Percentiles rank a stretch among this genome's conserved stretches.
These are phyloP conservation scores for Neolamprologus cancellatus DNA, from an alignment of 2,113 vertebrate genomes.

Conservation along the genomic window DNA sequence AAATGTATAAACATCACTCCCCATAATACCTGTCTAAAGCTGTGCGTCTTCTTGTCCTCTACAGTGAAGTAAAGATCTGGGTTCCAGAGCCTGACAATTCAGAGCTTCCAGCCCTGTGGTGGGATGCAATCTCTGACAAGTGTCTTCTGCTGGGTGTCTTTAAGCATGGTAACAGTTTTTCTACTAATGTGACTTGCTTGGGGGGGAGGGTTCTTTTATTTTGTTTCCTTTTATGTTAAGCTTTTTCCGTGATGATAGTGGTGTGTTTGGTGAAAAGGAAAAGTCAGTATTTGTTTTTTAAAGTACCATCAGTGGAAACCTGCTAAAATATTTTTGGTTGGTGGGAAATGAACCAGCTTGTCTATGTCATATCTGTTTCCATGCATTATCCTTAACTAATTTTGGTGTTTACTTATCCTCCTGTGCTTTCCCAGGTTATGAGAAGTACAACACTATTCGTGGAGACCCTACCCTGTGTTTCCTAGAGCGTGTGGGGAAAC, in stretches of 20 bases:
- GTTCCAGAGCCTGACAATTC: conserved; percentile 93
- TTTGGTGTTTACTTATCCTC: background rate
- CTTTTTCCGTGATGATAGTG: background rate
- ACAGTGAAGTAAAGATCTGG: conserved; percentile 93
- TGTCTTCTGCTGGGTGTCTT: conserved; percentile 92
- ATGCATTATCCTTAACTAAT: background rate
- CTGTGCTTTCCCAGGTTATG: conserved; percentile 79
- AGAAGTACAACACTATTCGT: conserved; percentile 97
- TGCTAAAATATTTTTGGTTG: background rate
- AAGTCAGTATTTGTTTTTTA: background rate
- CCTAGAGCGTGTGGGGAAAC: conserved; percentile 91
- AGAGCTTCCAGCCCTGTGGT: conserved; percentile 92
- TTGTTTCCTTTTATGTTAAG: background rate
- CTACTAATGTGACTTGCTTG: background rate
- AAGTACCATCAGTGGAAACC: background rate
- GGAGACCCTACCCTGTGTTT: conserved; percentile 91
- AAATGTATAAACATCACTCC: background rate
- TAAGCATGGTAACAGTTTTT: conserved; percentile 83
- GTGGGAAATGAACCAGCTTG: conserved; percentile 7
- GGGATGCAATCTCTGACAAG: conserved; percentile 91
- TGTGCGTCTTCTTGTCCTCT: background rate
- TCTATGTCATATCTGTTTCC: background rate
- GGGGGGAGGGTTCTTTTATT: accelerated
- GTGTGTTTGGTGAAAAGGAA: background rate
- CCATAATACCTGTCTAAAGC: background rate